Conservation (phyloP, 2,888 invertebrate genomes). For the Meteorus colon region DNA sequence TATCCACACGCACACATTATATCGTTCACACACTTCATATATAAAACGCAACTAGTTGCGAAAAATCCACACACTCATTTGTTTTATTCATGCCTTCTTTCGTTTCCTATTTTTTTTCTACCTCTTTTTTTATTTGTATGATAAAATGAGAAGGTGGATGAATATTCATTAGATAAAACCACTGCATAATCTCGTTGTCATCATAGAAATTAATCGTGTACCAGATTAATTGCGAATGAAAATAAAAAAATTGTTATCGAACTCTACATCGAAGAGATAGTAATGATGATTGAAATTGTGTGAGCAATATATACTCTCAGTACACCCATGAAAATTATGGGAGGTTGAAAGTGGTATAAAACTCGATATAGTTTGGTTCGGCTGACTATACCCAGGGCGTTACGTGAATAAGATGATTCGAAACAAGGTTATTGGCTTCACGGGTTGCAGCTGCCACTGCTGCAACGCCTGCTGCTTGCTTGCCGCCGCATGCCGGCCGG, state of each 20-base stretch:
- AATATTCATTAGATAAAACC: not conserved
- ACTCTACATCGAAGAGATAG: too few relatives aligned
- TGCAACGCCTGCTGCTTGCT: conserved; percentile 41
- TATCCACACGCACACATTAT: not conserved
- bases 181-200: not conserved
- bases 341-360: conserved; percentile 39
- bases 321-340: not conserved
- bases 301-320: not conserved
- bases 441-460: conserved; percentile 56
- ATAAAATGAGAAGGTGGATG: not conserved
- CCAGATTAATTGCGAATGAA: too few relatives aligned
- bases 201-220: not conserved
- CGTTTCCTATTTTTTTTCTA: not conserved
- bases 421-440: conserved; percentile 65
- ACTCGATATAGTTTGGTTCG: conserved; percentile 54
- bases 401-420: conserved; percentile 65
- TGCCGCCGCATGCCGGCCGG: conserved; percentile 39
- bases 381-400: conserved; percentile 53
- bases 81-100: not conserved
- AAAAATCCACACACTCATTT: not conserved
- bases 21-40: not conserved
- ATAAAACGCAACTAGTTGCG: not conserved
- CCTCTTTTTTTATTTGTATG: not conserved
- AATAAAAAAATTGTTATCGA: not conserved
- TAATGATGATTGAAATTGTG: too few relatives aligned